phyloP scores from a whole-genome alignment of 2,888 invertebrate genomes.

The Cheilosia urbana region DNA sequence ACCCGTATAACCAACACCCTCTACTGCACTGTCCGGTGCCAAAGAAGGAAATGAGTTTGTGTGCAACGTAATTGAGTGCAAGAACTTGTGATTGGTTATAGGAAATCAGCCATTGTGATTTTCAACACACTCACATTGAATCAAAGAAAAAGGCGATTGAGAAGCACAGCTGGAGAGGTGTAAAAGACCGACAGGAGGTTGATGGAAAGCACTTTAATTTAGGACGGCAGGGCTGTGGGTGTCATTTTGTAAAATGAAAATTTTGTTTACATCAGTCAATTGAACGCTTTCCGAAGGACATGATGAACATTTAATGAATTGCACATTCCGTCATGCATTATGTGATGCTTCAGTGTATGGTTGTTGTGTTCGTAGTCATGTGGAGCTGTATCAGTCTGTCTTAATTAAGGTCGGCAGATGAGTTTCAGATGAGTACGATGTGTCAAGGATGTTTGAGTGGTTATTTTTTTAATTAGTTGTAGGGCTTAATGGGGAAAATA shows the following conservation, averaged over 20 bases:
- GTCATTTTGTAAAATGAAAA: constrained; percentile 57
- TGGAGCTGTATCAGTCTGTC: constrained; percentile 16
- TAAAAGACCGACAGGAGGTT: not conserved
- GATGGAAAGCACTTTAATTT: constrained; percentile 6
- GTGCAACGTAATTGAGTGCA: constrained; percentile 28
- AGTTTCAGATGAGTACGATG: constrained; percentile 8
- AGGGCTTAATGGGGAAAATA: constrained; percentile 20
- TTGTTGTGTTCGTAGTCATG: not conserved
- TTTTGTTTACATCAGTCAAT: constrained; percentile 60
- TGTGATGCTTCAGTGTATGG: constrained; percentile 1
- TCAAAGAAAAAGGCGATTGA: not conserved
- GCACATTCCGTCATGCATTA: constrained; percentile 49
- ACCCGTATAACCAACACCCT: constrained; percentile 5
- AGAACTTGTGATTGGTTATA: constrained; percentile 38
- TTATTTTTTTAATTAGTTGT: constrained; percentile 57
- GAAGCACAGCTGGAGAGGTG: not conserved
- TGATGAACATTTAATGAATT: constrained; percentile 67
- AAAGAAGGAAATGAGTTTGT: constrained; percentile 65
- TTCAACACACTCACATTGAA: not conserved
- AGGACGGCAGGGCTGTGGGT: constrained; percentile 24
- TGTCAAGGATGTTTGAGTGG: constrained; percentile 56
- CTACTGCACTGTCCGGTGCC: constrained; percentile 35
- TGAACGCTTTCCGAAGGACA: constrained; percentile 50
- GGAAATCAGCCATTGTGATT: constrained; percentile 33
- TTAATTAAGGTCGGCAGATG: constrained; percentile 51